phyloP scores from a whole-genome alignment of 2,888 invertebrate species.

The Leucophenga montana region DNA sequence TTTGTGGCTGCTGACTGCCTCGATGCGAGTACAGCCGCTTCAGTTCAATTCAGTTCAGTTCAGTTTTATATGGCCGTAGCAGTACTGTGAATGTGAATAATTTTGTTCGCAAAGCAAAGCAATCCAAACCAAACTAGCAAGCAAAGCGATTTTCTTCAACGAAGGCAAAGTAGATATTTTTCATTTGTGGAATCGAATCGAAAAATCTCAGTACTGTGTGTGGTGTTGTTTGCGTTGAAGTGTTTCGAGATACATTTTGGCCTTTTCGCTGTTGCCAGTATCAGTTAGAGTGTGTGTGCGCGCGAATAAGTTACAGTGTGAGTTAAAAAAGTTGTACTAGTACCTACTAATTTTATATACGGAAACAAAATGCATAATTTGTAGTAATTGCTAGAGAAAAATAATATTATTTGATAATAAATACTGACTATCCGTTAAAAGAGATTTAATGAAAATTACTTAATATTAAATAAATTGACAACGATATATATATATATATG shows the following conservation, averaged over 20 bases:
- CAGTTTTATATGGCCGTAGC: slow-evolving; percentile 65
- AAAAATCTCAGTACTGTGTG: slow-evolving; percentile 13
- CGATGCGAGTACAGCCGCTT: slow-evolving; percentile 62
- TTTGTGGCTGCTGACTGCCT: slow-evolving; percentile 30
- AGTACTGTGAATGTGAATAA: slow-evolving; percentile 51
- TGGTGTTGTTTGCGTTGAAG: slow-evolving; percentile 32
- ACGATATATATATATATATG: not conserved
- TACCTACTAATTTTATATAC: not conserved
- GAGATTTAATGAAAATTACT: no score
- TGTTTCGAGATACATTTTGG: slow-evolving; percentile 50
- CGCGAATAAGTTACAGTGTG: slow-evolving; percentile 47
- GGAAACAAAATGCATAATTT: slow-evolving; percentile 2
- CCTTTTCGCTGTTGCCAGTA: slow-evolving; percentile 22
- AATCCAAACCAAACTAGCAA: slow-evolving; percentile 35
- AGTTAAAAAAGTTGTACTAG: slow-evolving; percentile 41
- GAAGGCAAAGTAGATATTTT: slow-evolving; percentile 59
- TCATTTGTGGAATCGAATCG: slow-evolving; percentile 45
- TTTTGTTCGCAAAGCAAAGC: slow-evolving; percentile 57
- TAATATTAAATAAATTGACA: no score
- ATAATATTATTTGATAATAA: no score
- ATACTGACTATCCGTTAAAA: not conserved
- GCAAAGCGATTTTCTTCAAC: slow-evolving; percentile 50
- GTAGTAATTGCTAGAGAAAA: no score
- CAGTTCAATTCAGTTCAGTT: slow-evolving; percentile 67
- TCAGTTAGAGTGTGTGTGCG: not conserved